Percentiles rank a stretch among this genome's conserved stretches.
These are phyloP conservation scores for Umimayanthus chanpuru DNA, from an alignment of 92 coral and sea anemone genomes.

Conservation along the genomic window DNA sequence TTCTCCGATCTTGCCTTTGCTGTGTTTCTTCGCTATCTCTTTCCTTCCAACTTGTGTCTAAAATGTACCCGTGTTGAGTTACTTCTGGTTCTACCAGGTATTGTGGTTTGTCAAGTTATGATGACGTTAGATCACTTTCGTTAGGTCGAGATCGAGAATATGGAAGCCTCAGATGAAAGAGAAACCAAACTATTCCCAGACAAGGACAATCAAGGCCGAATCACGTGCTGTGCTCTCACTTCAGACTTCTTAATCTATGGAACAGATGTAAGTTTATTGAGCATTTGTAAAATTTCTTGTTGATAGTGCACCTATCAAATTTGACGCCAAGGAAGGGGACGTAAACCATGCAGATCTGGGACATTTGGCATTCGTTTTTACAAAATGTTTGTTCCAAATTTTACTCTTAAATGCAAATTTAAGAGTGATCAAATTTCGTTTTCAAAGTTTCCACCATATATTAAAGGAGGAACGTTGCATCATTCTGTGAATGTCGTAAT, in stretches of 20 bases:
- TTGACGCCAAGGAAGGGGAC: too few species aligned
- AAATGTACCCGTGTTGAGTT: too few species aligned
- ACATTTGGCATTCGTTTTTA: too few species aligned
- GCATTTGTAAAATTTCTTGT: neutral
- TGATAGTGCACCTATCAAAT: too few species aligned
- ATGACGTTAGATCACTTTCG: neutral
- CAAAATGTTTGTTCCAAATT: too few species aligned
- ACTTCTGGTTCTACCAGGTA: neutral
- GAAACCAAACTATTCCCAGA: conserved; percentile 96
- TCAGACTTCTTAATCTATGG: conserved; percentile 92
- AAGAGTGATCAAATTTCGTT: too few species aligned
- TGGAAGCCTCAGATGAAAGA: conserved; percentile 91
- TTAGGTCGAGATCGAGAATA: conserved; percentile 90
- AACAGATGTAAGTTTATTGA: conserved; percentile 82
- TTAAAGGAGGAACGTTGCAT: too few species aligned
- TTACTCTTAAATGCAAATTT: too few species aligned
- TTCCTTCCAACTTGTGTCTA: too few species aligned
- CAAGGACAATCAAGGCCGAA: conserved; percentile 86
- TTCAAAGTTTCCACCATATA: too few species aligned
- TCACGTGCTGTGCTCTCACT: conserved; percentile 92
- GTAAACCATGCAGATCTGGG: too few species aligned
- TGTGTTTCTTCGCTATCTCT: neutral
- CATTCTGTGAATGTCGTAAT: too few species aligned
- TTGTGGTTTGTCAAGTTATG: neutral
- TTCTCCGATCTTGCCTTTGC: neutral